Percentiles rank a stretch among this genome's conserved stretches.
Evolutionary conservation across 2,888 invertebrate genomes (phyloP).

Genomic region (Nephrotoma appendiculata): DNA sequence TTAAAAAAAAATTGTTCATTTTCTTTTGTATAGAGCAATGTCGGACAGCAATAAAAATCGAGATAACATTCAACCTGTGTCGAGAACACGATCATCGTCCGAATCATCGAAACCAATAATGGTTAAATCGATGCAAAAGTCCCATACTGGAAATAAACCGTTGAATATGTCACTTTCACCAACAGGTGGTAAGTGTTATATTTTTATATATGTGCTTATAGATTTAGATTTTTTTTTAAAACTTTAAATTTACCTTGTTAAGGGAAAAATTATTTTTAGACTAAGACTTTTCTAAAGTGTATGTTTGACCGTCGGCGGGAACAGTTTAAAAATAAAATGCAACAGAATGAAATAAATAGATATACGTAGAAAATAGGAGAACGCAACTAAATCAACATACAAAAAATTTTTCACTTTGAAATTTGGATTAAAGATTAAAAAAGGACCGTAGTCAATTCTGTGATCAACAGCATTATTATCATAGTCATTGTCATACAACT

Average conservation of each 20-base stretch:
- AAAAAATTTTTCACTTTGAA: too few relatives aligned
- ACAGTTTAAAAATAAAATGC: too few relatives aligned
- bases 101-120: constrained; percentile 54
- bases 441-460: too few relatives aligned
- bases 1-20: background rate
- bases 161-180: constrained; percentile 25
- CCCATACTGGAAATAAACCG: constrained; percentile 35
- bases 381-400: too few relatives aligned
- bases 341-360: too few relatives aligned
- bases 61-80: constrained; percentile 33
- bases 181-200: constrained; percentile 31
- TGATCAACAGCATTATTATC: too few relatives aligned
- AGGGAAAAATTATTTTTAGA: background rate
- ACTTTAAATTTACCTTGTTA: background rate
- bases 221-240: background rate
- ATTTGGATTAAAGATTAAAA: too few relatives aligned
- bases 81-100: constrained; percentile 50
- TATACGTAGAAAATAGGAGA: too few relatives aligned
- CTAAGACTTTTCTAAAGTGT: background rate
- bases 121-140: constrained; percentile 37
- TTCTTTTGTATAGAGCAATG: constrained; percentile 42
- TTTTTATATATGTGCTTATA: background rate
- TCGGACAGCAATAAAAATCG: constrained; percentile 21
- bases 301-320: too few relatives aligned
- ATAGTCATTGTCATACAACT: too few relatives aligned